Evolutionary conservation across 2,797 vertebrate species (phyloP).

Genomic region (Oreochromis mossambicus): DNA sequence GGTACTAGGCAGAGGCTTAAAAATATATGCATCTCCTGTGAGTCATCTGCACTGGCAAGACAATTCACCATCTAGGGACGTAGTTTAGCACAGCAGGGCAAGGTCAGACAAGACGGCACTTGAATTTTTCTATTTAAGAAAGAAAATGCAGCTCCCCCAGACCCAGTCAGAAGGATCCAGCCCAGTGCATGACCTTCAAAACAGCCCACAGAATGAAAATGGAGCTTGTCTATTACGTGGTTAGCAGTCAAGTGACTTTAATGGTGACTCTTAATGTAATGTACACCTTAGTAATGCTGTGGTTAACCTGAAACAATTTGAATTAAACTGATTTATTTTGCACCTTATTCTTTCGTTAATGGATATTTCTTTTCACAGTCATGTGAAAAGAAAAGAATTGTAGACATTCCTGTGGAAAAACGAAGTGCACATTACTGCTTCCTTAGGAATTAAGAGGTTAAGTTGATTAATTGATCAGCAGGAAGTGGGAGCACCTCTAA

Average conservation of each 20-base stretch:
- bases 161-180: not conserved
- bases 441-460: not conserved
- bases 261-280: not conserved
- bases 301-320: not conserved
- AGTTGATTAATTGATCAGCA: not conserved
- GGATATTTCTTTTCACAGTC: not conserved
- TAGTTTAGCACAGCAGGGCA: not conserved
- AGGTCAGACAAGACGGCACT: not conserved
- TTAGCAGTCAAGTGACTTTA: not conserved
- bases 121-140: not conserved
- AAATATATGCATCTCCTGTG: not conserved
- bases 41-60: not conserved
- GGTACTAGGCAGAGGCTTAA: not conserved
- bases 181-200: not conserved
- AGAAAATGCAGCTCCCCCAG: not conserved
- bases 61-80: not conserved
- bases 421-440: not conserved
- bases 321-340: not conserved
- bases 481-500: not conserved
- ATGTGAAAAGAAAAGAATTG: not conserved
- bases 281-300: not conserved
- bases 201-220: not conserved
- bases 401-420: not conserved
- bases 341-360: not conserved
- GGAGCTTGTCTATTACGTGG: not conserved